Evolutionary conservation across 2,888 invertebrate species (phyloP), one percentile per base, ranked within the genome.

Genomic region (Disparrhopalites patrizii): DNA sequence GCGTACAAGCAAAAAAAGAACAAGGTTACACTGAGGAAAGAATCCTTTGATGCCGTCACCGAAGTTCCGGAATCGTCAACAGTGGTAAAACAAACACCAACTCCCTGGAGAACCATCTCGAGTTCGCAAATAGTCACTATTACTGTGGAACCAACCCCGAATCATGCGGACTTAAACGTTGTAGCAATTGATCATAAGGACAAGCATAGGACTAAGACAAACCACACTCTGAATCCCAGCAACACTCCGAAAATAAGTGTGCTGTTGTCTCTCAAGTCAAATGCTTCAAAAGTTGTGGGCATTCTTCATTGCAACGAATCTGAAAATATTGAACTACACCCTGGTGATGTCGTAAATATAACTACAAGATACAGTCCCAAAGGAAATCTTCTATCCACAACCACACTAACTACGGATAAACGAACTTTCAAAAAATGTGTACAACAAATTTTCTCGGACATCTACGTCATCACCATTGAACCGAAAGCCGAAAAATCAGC

Each of bases 31-130:
- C 5, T 43, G 15, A 15, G 43, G 4, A 15, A 43, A 15, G 43
- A 43, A 43, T 43, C 43, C 8, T 43, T 43, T n/a, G 43, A 43
- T 15, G 43, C 43, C 7, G 43, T 43, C 5, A 43, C 43, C 5
- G 43, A 43, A 43, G 20, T n/a, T 43, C 43, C 43, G n/a, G 43
- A 43, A 43, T 15, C 15, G n/a, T 43, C 43, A 5, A 43, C n/a
- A 18, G 43, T 43, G 5, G 43, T 43, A 43, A 43, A 43, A 43
- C 43, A 43, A 43, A 43, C 43, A 43, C 43, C 43, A 15, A 43
- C 20, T 10, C 43, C 43, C 15, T 43, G 43, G 43, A 5, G 43
- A 10, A n/a, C 20, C n/a, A 43, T 20, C 5, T 43, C 43, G n/a
- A 15, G n/a, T 10, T 10, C 7, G n/a, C 43, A 43, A 15, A 5